A percentile compares a stretch with the other conserved stretches of the same genome.
Evolutionary conservation across 1,140 invertebrate genomes (phyloP).

Genomic region (Atta colombica): DNA sequence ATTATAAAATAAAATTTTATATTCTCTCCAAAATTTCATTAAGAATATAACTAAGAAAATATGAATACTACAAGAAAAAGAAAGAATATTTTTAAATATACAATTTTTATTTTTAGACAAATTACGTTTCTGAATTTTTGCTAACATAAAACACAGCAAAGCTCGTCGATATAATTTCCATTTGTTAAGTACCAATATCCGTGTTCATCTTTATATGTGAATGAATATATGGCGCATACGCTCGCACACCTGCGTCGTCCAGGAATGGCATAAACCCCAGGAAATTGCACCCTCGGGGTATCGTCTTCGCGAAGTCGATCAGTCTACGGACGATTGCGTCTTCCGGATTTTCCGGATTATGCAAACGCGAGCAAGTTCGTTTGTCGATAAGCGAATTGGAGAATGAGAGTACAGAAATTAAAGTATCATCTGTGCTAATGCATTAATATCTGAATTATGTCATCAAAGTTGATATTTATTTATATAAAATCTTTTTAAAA

Average conservation of each 20-base stretch:
- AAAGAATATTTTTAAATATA: neutral
- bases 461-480: neutral
- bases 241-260: slow-evolving; percentile 65
- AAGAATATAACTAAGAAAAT: neutral
- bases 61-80: neutral
- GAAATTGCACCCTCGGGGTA: slow-evolving; percentile 75
- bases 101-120: neutral
- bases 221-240: slow-evolving; percentile 60
- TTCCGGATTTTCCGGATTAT: slow-evolving; percentile 70
- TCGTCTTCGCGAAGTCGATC: slow-evolving; percentile 74
- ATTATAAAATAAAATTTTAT: neutral
- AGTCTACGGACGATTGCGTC: slow-evolving; percentile 68
- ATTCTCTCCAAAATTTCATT: no score
- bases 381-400: slow-evolving; percentile 42
- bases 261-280: slow-evolving; percentile 69
- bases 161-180: slow-evolving; percentile 37
- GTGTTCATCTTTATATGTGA: slow-evolving; percentile 62
- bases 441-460: slow-evolving; percentile 2
- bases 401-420: slow-evolving; percentile 27
- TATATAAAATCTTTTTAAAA: neutral
- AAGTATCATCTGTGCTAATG: slow-evolving; percentile 12
- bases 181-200: slow-evolving; percentile 62
- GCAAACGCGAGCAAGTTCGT: slow-evolving; percentile 61
- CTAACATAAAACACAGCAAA: slow-evolving; percentile 13
- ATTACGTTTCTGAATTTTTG: slow-evolving; percentile 11